Base-by-base conservation (phyloP, 2,888 invertebrate genomes). In the Mythimna lalbum region DNA sequence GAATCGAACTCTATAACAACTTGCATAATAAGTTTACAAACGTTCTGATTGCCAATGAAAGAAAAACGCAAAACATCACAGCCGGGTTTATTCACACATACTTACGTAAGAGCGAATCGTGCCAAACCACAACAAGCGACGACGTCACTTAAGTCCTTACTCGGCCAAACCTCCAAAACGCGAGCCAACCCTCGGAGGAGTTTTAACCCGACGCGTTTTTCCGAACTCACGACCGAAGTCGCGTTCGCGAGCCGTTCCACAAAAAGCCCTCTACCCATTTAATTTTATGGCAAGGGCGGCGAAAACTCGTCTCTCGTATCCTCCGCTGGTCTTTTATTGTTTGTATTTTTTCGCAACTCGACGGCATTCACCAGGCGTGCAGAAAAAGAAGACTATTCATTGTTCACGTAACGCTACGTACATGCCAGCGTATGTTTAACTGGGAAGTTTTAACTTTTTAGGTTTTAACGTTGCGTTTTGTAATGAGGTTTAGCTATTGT, bases 271-370 rank as follows among this genome's bases (percentile, higher is more conserved):
- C 85, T 87, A 85, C 86, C 90, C 89, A 90, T 94, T 94, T 93
- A 93, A 93, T 93, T 93, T 94, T 92, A 93, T 91, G 90, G 92
- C 88, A 87, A 88, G 92, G 90, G 90, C 87, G 90, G 91, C 87
- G 87, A 91, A 91, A 90, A 88, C 89, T 88, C 90, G 88, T 88
- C 91, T 90, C 89, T 84, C 80, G 80, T 77, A 85, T 86, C 86
- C 84, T 82, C 82, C 76, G 76, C 82, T 85, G 83, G 89, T 88
- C 89, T 91, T 92, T 93, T 92, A 92, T 93, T 92, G 91, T 93
- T 93, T 91, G 90, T 91, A 87, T 93, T 92, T 91, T 91, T 92
- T 87, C 87, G 86, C 90, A 88, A 88, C 90, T 89, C 89, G 82
- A 87, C 90, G 86, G 88, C 85, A 88, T 87, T 89, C 87, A 88